Base-by-base conservation (phyloP, 2,888 invertebrate genomes). In the Suillia variegata region DNA sequence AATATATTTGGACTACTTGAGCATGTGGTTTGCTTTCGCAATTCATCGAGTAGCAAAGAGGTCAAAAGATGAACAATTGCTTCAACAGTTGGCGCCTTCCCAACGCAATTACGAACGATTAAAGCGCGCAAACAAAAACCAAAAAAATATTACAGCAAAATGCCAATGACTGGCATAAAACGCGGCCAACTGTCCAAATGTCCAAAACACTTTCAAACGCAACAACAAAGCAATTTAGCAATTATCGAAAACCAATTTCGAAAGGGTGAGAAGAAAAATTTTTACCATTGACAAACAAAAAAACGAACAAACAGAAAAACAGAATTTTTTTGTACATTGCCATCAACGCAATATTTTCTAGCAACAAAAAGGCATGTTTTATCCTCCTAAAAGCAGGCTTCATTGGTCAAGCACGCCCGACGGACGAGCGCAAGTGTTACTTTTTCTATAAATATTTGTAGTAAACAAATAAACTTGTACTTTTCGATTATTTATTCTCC, bases 391-490 rank as follows among this genome's bases (percentile, higher is more conserved):
- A 20, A 5, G 45, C 45, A 45, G 45, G 45, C 45, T 45, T 45
- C 45, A 45, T 45, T 45, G 45, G 45, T 45, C 45, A 45, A 20
- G 45, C 45, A 45, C 15, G 38, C 6, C 13, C 8, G 38, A n/a
- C 38, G 38, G 15, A 38, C 13, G 15, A 38, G n/a, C 38, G 38
- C 75, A 73, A 74, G 71, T 74, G 76, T 76, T 73, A 70, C 67
- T 68, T 69, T 76, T 76, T 67, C 76, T 69, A 76, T 73, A 75
- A 74, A 76, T 74, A 75, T 76, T 74, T 75, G 74, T 70, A 67
- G 68, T 66, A 64, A 69, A 71, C 71, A 75, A 76, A 72, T 70
- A 71, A 67, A 73, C 69, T 71, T 73, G 74, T 69, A 66, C 67
- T 63, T 31, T 34, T 22, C 15, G 38, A 8, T 51, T 52, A 42